These are phyloP conservation scores for Salvelinus alpinus DNA, from an alignment of 2,113 vertebrate species.

Conservation along the genomic window DNA sequence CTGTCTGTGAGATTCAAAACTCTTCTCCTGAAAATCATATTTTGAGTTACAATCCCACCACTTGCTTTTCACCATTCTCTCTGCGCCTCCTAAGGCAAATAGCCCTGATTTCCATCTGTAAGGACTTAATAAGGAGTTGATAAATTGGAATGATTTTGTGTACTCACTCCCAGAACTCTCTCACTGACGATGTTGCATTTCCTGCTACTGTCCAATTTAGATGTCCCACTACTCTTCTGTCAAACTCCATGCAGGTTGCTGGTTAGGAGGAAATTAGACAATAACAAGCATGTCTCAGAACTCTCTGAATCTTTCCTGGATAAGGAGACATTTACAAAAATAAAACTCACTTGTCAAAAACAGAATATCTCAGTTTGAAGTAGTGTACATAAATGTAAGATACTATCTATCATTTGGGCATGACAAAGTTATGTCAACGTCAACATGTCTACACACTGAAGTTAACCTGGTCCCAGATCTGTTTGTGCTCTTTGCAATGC, in stretches of 20 bases:
- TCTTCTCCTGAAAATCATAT: conserved; percentile 62
- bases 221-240: conserved; percentile 40
- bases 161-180: conserved; percentile 98
- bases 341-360: neutral
- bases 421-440: too few relatives aligned
- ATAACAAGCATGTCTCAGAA: neutral
- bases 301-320: neutral
- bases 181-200: conserved; percentile 86
- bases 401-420: too few relatives aligned
- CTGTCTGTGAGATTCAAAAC: conserved; percentile 80
- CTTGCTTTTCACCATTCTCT: too few relatives aligned
- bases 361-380: neutral
- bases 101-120: neutral
- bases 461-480: too few relatives aligned
- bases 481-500: too few relatives aligned
- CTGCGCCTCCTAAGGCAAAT: too few relatives aligned
- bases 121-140: neutral
- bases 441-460: too few relatives aligned
- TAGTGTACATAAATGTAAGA: too few relatives aligned
- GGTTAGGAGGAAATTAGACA: conserved; percentile 18
- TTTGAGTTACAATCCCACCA: neutral
- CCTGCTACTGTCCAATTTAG: conserved; percentile 59
- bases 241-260: conserved; percentile 85
- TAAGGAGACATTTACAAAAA: neutral
- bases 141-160: neutral